A percentile compares a stretch with the other conserved stretches of the same genome.
Conservation (phyloP, 1,140 invertebrate species). For the Mesaphorura yosii region DNA sequence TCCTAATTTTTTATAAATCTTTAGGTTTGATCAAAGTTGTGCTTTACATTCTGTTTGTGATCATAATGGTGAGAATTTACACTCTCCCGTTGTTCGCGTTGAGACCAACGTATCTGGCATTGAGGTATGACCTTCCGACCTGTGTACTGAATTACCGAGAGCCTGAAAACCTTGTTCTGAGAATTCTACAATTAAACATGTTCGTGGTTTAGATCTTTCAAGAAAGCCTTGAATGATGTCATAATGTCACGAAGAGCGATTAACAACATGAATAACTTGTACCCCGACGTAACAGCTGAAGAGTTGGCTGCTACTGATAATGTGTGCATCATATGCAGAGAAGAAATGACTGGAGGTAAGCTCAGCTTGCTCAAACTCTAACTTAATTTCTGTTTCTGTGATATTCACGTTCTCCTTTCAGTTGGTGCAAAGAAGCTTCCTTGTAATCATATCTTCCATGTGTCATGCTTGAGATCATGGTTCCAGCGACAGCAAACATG, state of each 20-base stretch:
- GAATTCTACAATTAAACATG: slow-evolving; percentile 7
- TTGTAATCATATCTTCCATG: slow-evolving; percentile 99
- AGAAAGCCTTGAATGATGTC: slow-evolving; percentile 95
- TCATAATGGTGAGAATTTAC: slow-evolving; percentile 94
- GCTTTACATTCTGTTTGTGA: slow-evolving; percentile 85
- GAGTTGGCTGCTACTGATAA: slow-evolving; percentile 90
- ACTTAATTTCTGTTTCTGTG: background rate
- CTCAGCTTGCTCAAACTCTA: slow-evolving; percentile 1
- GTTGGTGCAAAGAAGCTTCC: slow-evolving; percentile 90
- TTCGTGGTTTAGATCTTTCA: slow-evolving; percentile 68
- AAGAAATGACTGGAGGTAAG: slow-evolving; percentile 65
- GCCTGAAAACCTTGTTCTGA: no score
- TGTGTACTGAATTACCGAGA: background rate
- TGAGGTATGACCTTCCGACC: slow-evolving; percentile 48
- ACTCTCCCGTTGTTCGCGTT: slow-evolving; percentile 97
- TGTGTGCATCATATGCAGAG: slow-evolving; percentile 97
- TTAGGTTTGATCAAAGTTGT: slow-evolving; percentile 64
- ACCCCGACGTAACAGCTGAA: slow-evolving; percentile 89
- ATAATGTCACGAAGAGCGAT: slow-evolving; percentile 92
- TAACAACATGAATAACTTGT: slow-evolving; percentile 94
- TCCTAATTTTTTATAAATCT: slow-evolving; percentile 29
- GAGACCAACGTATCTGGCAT: slow-evolving; percentile 95
- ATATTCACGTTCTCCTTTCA: slow-evolving; percentile 34
- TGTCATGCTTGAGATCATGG: slow-evolving; percentile 95
- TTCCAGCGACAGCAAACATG: slow-evolving; percentile 99